A percentile compares a stretch with the other conserved stretches of the same genome.
Evolutionary conservation across 1,140 invertebrate genomes (phyloP).

Genomic region (Branchinecta lindahli): DNA sequence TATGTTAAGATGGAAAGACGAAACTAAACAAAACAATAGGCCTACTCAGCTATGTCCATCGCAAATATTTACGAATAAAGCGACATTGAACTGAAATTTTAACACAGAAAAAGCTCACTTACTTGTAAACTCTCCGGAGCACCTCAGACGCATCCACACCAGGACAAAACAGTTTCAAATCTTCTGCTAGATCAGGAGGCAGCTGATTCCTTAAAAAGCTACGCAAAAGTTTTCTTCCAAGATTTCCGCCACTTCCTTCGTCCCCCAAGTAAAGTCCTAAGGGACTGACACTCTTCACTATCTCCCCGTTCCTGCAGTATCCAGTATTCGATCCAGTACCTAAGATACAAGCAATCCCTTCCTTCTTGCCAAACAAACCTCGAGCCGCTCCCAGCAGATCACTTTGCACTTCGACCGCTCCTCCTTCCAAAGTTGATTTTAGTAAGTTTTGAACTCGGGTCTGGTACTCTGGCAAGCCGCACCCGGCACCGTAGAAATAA

Average conservation of each 20-base stretch:
- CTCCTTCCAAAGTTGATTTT: background rate
- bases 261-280: background rate
- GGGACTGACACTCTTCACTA: background rate
- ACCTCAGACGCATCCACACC: background rate
- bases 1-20: too few species aligned
- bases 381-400: background rate
- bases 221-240: background rate
- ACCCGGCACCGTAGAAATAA: background rate
- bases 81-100: too few species aligned
- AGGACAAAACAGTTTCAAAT: background rate
- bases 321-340: background rate
- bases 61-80: too few species aligned
- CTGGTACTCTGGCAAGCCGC: background rate
- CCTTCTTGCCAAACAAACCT: background rate
- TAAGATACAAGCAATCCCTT: background rate
- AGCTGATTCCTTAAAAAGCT: background rate
- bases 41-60: too few species aligned
- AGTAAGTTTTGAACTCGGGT: background rate
- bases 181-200: background rate
- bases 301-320: background rate
- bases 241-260: slow-evolving; percentile 7
- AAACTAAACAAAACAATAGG: too few species aligned
- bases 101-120: background rate
- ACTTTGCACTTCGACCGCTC: background rate
- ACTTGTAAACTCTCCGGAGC: background rate